These are phyloP conservation scores for Zaprionus gabonicus DNA, from an alignment of 1,140 invertebrate genomes.

Conservation along the genomic window DNA sequence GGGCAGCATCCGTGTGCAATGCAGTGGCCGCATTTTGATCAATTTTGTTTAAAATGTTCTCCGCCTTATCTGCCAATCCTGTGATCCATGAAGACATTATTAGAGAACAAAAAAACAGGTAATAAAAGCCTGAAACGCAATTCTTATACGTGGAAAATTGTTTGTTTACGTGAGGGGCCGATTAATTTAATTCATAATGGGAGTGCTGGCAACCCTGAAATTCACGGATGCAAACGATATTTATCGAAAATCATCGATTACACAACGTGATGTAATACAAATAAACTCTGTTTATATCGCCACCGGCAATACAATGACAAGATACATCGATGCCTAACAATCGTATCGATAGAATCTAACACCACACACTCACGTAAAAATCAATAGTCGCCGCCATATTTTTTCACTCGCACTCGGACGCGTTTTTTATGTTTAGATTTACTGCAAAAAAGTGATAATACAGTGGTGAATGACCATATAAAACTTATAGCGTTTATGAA, in stretches of 20 bases:
- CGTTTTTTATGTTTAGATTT: slow-evolving; percentile 68
- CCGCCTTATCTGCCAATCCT: slow-evolving; percentile 92
- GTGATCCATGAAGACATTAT: slow-evolving; percentile 89
- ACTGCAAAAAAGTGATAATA: slow-evolving; percentile 43
- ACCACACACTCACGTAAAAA: slow-evolving; percentile 57
- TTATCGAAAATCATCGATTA: background rate
- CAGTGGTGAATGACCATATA: background rate
- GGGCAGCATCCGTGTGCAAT: slow-evolving; percentile 48
- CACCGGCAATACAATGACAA: slow-evolving; percentile 2
- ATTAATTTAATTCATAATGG: background rate
- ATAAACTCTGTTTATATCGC: background rate
- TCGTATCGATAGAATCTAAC: slow-evolving; percentile 26
- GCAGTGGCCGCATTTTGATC: slow-evolving; percentile 93
- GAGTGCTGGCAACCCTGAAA: slow-evolving; percentile 3
- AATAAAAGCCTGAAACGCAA: slow-evolving; percentile 1
- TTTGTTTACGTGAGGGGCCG: slow-evolving; percentile 44
- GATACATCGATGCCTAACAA: background rate
- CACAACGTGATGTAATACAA: background rate
- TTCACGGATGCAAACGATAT: background rate
- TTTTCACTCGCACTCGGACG: slow-evolving; percentile 71
- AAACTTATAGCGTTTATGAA: slow-evolving; percentile 9
- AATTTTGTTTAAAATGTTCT: slow-evolving; percentile 93
- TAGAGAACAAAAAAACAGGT: slow-evolving; percentile 85
- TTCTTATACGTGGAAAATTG: slow-evolving; percentile 42
- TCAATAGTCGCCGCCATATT: slow-evolving; percentile 80